Evolutionary conservation across 37 sponge, comb jelly and placozoan genomes (phyloP).

Genomic region (Ianthella basta): DNA sequence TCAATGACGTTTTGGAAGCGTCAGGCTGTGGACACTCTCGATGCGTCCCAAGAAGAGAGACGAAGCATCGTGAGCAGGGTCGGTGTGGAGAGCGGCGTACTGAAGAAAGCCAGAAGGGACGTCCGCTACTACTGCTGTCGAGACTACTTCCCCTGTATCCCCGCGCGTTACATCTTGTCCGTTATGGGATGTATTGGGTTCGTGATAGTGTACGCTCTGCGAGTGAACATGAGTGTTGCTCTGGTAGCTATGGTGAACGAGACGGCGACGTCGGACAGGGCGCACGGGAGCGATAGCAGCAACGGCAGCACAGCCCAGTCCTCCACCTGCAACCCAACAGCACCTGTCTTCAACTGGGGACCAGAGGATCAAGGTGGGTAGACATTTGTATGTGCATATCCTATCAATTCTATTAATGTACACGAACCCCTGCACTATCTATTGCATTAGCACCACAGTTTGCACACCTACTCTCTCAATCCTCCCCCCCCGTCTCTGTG

Average conservation of each 20-base stretch:
- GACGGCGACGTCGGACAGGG: slow-evolving; percentile 32
- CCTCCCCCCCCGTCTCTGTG: too few relatives aligned
- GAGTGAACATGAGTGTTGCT: slow-evolving; percentile 87
- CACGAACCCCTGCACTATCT: too few relatives aligned
- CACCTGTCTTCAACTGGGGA: not conserved
- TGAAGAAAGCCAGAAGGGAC: not conserved
- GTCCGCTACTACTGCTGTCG: not conserved
- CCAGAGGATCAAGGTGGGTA: not conserved
- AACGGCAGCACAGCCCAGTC: not conserved
- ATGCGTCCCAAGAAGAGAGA: too few relatives aligned
- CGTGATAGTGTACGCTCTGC: slow-evolving; percentile 79
- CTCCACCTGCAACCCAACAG: not conserved
- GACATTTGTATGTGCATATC: too few relatives aligned
- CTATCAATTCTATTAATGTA: too few relatives aligned
- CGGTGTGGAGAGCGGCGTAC: not conserved
- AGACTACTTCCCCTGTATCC: slow-evolving; percentile 55
- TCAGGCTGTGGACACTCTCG: too few relatives aligned
- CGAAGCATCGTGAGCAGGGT: too few relatives aligned
- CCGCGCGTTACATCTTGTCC: slow-evolving; percentile 75
- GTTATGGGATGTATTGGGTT: slow-evolving; percentile 69
- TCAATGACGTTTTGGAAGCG: too few relatives aligned
- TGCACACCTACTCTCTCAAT: too few relatives aligned
- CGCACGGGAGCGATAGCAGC: not conserved
- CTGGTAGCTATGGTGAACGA: slow-evolving; percentile 78
- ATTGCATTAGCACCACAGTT: too few relatives aligned